A percentile compares a stretch with the other conserved stretches of the same genome.
phyloP scores from a whole-genome alignment of 2,888 invertebrate species.

The Busseola fusca region DNA sequence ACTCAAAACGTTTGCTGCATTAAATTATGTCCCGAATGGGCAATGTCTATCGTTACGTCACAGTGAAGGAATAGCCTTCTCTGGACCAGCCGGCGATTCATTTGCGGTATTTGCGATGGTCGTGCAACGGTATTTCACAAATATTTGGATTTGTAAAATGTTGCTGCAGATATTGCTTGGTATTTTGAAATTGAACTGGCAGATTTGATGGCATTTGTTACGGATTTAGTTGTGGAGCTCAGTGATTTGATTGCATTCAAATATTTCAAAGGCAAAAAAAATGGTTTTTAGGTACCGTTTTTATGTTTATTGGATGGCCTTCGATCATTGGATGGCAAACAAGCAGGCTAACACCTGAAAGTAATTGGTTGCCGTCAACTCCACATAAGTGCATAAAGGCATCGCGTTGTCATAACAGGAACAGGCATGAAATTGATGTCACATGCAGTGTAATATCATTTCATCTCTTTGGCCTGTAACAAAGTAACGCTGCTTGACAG shows the following conservation, averaged over 20 bases:
- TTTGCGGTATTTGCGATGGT: constrained; percentile 62
- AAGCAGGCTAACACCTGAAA: no score
- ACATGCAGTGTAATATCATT: no score
- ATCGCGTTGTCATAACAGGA: no score
- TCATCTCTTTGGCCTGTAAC: no score
- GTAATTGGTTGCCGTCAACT: no score
- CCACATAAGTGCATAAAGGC: no score
- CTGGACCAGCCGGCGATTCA: constrained; percentile 43
- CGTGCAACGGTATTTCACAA: constrained; percentile 59
- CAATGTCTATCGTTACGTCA: constrained; percentile 56
- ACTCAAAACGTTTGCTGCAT: constrained; percentile 55
- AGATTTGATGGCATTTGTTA: constrained; percentile 45
- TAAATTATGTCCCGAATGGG: constrained; percentile 54
- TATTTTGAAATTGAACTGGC: constrained; percentile 57
- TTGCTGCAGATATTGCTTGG: constrained; percentile 59
- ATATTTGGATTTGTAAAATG: constrained; percentile 65
- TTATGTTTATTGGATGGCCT: no score
- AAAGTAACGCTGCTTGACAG: no score
- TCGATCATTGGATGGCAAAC: no score
- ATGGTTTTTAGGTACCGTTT: neutral
- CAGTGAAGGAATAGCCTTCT: constrained; percentile 54
- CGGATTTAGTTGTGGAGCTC: constrained; percentile 41
- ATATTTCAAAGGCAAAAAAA: neutral
- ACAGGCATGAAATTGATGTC: no score
- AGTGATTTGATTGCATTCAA: constrained; percentile 20